phyloP scores from a whole-genome alignment of 1,140 invertebrate species.

The Diorhabda carinulata region DNA sequence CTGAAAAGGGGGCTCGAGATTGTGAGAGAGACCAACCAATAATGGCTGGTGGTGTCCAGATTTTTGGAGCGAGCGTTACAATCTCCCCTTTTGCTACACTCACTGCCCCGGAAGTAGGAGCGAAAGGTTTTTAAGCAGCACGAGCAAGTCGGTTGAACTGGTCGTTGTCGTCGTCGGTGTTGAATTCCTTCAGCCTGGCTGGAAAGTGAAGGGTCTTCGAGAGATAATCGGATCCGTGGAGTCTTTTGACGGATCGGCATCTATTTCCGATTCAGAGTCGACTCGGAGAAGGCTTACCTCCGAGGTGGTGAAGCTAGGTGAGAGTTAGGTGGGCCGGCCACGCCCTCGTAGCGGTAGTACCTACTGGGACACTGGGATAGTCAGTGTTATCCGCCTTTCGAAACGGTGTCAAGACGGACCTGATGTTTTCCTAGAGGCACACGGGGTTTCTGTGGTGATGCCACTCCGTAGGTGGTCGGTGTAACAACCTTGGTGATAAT shows the following conservation, averaged over 20 bases:
- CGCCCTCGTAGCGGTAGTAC: neutral
- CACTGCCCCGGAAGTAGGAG: neutral
- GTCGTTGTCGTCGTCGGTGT: neutral
- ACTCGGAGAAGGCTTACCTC: neutral
- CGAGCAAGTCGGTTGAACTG: neutral
- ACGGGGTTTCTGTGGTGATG: neutral
- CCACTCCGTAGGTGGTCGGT: slow-evolving; percentile 11
- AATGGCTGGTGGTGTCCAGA: too few relatives aligned
- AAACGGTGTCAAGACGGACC: neutral
- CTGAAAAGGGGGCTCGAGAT: too few relatives aligned
- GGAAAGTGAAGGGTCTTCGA: neutral
- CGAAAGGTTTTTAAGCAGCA: neutral
- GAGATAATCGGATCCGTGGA: neutral
- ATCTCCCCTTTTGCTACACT: slow-evolving; percentile 1
- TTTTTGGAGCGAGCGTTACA: neutral
- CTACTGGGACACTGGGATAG: neutral
- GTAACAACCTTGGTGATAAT: slow-evolving; percentile 33
- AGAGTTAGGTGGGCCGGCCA: neutral
- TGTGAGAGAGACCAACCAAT: too few relatives aligned
- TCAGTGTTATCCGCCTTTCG: neutral
- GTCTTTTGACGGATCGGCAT: neutral
- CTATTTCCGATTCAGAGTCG: neutral
- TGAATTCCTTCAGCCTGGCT: neutral
- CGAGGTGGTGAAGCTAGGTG: neutral
- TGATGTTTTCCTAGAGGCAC: slow-evolving; percentile 16